phyloP scores from a whole-genome alignment of 2,113 vertebrate genomes.

The Pyrgilauda ruficollis region DNA sequence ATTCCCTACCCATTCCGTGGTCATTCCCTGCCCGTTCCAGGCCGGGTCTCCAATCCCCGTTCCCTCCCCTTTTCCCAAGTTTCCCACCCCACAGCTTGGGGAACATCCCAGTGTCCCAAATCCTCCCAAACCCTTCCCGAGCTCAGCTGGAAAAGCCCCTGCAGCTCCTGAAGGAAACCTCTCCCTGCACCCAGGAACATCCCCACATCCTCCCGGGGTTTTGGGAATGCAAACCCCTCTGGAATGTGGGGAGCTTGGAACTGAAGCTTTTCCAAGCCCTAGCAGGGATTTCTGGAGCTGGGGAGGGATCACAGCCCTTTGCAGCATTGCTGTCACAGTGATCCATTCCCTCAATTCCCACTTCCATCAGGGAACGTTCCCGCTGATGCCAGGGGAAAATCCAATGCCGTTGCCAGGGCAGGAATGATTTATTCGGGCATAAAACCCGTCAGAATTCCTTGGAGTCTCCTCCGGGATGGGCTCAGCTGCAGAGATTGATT shows the following conservation, averaged over 20 bases:
- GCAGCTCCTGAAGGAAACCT: not conserved
- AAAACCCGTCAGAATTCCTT: not conserved
- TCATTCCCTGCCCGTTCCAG: not conserved
- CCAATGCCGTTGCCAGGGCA: not conserved
- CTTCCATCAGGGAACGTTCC: not conserved
- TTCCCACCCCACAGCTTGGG: not conserved
- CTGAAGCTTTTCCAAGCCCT: too few relatives aligned
- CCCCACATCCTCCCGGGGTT: not conserved
- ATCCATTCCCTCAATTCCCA: constrained; percentile 15
- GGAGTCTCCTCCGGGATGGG: not conserved
- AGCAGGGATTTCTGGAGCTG: not conserved
- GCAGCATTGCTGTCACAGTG: not conserved
- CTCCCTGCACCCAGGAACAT: not conserved
- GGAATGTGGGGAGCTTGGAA: not conserved
- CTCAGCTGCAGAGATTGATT: not conserved
- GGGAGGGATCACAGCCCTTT: not conserved
- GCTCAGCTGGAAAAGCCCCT: fast-evolving
- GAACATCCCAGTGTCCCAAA: not conserved
- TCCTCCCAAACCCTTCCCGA: not conserved
- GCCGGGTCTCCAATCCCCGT: not conserved
- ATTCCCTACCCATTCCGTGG: not conserved
- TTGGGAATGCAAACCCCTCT: fast-evolving
- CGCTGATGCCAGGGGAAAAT: not conserved
- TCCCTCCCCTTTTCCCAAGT: not conserved
- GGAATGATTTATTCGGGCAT: not conserved